Evolutionary conservation across 64 coral and sea anemone species (phyloP), one percentile per base, ranked within the genome.

Genomic region (Astreopora myriophthalma): DNA sequence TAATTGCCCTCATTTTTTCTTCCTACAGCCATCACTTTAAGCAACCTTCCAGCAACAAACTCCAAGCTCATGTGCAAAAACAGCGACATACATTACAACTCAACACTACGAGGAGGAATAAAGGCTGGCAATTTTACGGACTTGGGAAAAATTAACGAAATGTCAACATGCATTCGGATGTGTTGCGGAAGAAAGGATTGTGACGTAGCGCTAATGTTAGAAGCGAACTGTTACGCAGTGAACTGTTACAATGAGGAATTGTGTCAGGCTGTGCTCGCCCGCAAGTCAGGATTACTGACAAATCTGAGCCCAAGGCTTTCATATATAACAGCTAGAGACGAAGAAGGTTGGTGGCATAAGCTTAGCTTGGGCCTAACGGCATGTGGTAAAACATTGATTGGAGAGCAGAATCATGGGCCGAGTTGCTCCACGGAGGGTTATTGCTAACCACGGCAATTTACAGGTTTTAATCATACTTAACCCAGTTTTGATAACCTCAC

Each of bases 11-110:
- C 17, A 37, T 64, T 36, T n/a, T 64, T 38, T 62, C 31, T 73
- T 10, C 26, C 69, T 38, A 36, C 74, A 96, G 95, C 92, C 33
- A 93, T 94, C 37, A 96, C 95, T 24, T 87, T 96, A 26, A 96
- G 91, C 34, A 90, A 75, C 37, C 87, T 96, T 39, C 91, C 92
- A 37, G 72, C 95, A 11, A 87, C 95, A 81, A 91, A 96, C 44
- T 99, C 97, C 66, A 95, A 99, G 60, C 37, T 99, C 42, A 95
- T 92, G 78, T 99, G 97, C 84, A 99, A 99, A 38, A 99, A 99
- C 76, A 92, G 94, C 16, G 91, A 87, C 17, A 87, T 99, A 62
- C 60, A 92, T 26, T 73, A 90, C 34, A 99, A 99, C 79, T 86
- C 91, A 3, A 99, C 97, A 13, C 48, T 99, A 31, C 93, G 90